These are phyloP conservation scores for Colletes latitarsis DNA, from an alignment of 1,140 invertebrate species.

Conservation along the genomic window DNA sequence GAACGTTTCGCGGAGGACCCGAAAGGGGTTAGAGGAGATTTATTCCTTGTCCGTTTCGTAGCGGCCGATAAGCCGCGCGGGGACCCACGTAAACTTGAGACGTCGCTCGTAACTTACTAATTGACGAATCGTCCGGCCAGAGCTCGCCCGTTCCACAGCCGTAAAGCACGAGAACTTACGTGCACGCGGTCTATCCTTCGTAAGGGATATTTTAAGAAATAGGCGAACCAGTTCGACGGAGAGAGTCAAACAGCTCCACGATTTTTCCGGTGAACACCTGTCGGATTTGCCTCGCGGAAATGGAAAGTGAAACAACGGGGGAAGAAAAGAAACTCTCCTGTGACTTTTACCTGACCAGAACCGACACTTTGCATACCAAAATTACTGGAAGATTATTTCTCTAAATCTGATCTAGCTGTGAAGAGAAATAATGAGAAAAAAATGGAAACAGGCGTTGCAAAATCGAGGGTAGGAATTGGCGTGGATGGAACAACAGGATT, in stretches of 20 bases:
- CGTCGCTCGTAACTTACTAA: constrained; percentile 57
- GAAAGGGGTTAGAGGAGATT: constrained; percentile 40
- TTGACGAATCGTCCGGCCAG: constrained; percentile 46
- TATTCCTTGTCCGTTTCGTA: constrained; percentile 54
- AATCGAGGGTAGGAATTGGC: too few relatives aligned
- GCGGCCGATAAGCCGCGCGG: constrained; percentile 40
- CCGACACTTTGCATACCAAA: too few relatives aligned
- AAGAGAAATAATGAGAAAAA: too few relatives aligned
- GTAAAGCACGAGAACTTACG: constrained; percentile 8
- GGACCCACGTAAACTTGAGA: constrained; percentile 37
- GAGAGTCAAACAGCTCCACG: not conserved
- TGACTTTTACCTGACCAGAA: too few relatives aligned
- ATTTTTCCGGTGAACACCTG: constrained; percentile 35
- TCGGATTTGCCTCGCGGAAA: constrained; percentile 28
- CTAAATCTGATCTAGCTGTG: too few relatives aligned
- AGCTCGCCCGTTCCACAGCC: not conserved
- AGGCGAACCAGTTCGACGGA: not conserved
- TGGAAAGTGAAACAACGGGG: constrained; percentile 1
- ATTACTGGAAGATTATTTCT: too few relatives aligned
- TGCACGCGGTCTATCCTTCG: not conserved
- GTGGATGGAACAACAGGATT: too few relatives aligned
- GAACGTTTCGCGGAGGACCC: not conserved
- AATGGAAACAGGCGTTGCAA: too few relatives aligned
- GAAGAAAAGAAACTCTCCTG: too few relatives aligned
- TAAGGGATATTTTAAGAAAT: not conserved